Base-by-base conservation (phyloP, 2,888 invertebrate species). In the Polydrusus tereticollis region DNA sequence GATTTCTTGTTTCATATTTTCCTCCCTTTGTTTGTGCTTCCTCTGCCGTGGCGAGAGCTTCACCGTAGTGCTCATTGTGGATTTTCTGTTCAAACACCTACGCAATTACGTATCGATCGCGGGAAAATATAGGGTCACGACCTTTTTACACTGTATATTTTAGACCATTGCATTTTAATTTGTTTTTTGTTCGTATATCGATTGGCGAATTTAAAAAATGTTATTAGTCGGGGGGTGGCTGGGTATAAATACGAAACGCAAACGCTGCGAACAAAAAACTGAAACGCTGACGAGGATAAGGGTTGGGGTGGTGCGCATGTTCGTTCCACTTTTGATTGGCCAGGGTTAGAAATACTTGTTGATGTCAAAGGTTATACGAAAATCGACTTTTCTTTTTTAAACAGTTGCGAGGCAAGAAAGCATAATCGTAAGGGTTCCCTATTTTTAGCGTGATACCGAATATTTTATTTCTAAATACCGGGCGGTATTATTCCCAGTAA, bases 1-100 rank as follows among this genome's bases (percentile, higher is more conserved):
- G 7, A 84, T 84, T 77, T 85, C 85, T 73, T 83, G 82, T 72
- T 84, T 83, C 78, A 82, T 82, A 43, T 84, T 84, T 62, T 85
- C 85, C 41, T 84, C 82, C 77, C 82, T 83, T 72, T 79, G 81
- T 76, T 82, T 81, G 75, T 79, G 81, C 77, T 82, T 83, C 72
- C 82, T 79, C 33, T 83, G 75, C 60, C 81, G 79, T 18, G 83
- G 81, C 38, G 81, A 80, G 33, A 79, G 69, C 76, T 81, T 82
- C n/a, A 72, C 65, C 26, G 67, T 55, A 45, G 50, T 45, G 64
- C 70, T 75, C 76, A 75, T 76, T 43, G 26, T 71, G 52, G 16
- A n/a, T 41, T 38, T 59, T 41, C n/a, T 41, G 7, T 14, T 12
- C 1, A 29, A 18, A 18, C 62, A 29, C 62, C 62, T 47, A 62